A percentile compares a stretch with the other conserved stretches of the same genome.
These are phyloP conservation scores for Notothenia coriiceps DNA, from an alignment of 2,113 vertebrate genomes.

Conservation along the genomic window DNA sequence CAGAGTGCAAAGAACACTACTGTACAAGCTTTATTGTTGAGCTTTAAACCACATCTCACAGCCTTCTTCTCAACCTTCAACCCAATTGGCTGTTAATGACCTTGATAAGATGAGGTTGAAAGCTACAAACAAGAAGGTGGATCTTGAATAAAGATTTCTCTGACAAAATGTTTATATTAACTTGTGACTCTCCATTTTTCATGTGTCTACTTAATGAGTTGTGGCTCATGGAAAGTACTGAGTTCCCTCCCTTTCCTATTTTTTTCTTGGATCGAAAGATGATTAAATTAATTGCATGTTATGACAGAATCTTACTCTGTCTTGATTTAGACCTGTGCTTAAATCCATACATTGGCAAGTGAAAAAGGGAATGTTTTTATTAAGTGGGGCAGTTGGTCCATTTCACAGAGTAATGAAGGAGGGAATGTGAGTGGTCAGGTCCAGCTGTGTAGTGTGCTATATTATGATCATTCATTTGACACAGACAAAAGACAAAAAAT, in stretches of 20 bases:
- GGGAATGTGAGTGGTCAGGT: background rate
- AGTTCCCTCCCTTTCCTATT: background rate
- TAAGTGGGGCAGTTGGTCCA: background rate
- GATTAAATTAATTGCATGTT: too few species aligned
- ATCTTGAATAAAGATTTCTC: background rate
- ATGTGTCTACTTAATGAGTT: background rate
- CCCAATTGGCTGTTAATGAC: background rate
- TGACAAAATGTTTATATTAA: background rate
- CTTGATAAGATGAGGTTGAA: background rate
- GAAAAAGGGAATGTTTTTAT: background rate
- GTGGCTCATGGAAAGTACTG: background rate
- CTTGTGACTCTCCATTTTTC: background rate
- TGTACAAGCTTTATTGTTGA: background rate
- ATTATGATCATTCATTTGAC: background rate
- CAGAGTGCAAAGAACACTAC: background rate
- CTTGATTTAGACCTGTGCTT: too few species aligned
- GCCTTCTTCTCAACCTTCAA: background rate
- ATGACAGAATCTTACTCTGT: too few species aligned
- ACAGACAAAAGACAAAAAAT: background rate
- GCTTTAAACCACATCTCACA: background rate
- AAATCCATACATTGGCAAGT: background rate
- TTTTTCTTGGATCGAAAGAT: too few species aligned
- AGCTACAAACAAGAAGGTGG: background rate
- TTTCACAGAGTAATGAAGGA: background rate
- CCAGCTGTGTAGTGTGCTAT: background rate